phyloP scores from a whole-genome alignment of 2,888 invertebrate species.

The Hypercompe scribonia region DNA sequence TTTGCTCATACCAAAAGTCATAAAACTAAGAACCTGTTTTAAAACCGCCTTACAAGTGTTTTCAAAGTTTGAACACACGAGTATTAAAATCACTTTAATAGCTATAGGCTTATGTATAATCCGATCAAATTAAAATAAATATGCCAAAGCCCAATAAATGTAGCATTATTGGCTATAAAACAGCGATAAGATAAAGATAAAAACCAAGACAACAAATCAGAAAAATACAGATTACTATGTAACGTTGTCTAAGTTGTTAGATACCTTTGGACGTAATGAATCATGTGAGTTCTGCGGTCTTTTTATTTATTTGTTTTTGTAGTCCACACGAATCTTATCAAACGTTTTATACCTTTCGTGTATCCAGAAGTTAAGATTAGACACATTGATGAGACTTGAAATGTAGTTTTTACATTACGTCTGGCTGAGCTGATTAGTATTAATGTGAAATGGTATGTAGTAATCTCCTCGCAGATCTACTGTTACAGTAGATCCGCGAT shows the following conservation, averaged over 20 bases:
- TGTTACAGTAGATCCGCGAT: too few species aligned
- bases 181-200: background rate
- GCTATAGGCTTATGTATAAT: background rate
- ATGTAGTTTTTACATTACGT: constrained; percentile 6
- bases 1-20: background rate
- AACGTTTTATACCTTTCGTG: constrained; percentile 19
- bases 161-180: background rate
- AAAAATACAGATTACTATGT: background rate
- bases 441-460: constrained; percentile 4
- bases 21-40: background rate
- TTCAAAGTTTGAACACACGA: background rate
- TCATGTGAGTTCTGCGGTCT: background rate
- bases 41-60: background rate
- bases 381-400: constrained; percentile 14
- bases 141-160: background rate
- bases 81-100: background rate
- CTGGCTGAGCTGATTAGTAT: constrained; percentile 15
- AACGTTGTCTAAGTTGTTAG: background rate
- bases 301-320: constrained; percentile 4
- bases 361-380: constrained; percentile 23
- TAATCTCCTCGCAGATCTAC: background rate
- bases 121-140: background rate
- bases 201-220: background rate
- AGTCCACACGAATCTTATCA: background rate
- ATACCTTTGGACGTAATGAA: background rate